Conservation (phyloP, 2,797 vertebrate species). For the Octomys mimax region DNA sequence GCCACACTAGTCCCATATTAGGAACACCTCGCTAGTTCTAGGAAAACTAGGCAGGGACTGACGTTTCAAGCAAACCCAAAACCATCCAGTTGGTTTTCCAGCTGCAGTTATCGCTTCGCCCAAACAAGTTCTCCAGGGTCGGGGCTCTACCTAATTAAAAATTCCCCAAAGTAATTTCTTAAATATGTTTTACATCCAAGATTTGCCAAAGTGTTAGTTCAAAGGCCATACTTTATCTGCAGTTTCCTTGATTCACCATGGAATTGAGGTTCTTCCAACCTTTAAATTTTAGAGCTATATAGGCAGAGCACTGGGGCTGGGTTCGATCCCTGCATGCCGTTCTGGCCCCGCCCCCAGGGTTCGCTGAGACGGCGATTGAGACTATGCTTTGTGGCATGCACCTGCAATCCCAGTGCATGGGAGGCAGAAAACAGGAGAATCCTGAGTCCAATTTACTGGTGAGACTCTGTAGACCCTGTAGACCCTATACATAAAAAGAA, state of each 20-base stretch:
- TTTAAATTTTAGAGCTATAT: background rate
- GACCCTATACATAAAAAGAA: no score
- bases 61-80: slow-evolving; percentile 10
- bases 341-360: no score
- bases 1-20: background rate
- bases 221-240: background rate
- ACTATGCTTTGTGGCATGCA: no score
- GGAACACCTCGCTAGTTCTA: background rate
- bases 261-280: background rate
- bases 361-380: no score
- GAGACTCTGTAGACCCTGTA: no score
- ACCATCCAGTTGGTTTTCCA: background rate
- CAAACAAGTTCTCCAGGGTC: background rate
- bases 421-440: no score
- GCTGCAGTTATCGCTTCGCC: background rate
- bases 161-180: background rate
- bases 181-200: background rate
- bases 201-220: background rate
- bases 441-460: no score
- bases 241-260: background rate
- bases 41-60: background rate
- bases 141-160: background rate
- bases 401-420: no score
- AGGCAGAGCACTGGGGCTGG: no score
- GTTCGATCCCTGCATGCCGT: no score